Evolutionary conservation across 2,888 invertebrate genomes (phyloP).

Genomic region (Heliconius charithonia): DNA sequence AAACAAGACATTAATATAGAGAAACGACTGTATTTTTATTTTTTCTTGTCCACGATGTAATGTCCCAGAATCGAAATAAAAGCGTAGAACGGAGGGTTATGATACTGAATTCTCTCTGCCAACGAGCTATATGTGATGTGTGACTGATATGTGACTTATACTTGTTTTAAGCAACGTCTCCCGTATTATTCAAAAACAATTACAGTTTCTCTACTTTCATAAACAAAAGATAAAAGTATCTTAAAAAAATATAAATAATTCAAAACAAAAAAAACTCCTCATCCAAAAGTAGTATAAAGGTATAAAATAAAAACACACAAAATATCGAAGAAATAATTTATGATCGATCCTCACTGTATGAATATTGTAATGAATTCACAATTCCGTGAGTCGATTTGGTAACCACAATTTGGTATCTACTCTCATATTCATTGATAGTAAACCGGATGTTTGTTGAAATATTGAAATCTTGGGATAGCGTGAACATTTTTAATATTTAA

Average conservation of each 20-base stretch:
- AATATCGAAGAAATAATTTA: constrained; percentile 3
- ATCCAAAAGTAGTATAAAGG: background rate
- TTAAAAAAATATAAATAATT: background rate
- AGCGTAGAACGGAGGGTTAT: too few species aligned
- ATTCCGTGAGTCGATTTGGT: constrained; percentile 14
- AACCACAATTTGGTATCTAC: constrained; percentile 21
- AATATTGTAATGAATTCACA: constrained; percentile 22
- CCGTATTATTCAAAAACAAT: background rate
- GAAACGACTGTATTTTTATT: too few species aligned
- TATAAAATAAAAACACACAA: background rate
- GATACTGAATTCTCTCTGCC: too few species aligned
- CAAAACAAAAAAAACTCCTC: background rate
- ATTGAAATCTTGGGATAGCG: background rate
- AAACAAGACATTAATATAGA: too few species aligned
- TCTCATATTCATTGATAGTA: constrained; percentile 30
- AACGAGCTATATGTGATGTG: background rate
- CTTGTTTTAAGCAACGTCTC: background rate
- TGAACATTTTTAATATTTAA: background rate
- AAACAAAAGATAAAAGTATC: background rate
- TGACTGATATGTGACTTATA: too few species aligned
- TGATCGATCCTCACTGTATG: constrained; percentile 6
- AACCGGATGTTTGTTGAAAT: constrained; percentile 22
- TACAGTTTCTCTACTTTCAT: background rate
- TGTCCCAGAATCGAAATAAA: too few species aligned
- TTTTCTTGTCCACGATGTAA: too few species aligned